Percentiles rank a stretch among this genome's conserved stretches.
Evolutionary conservation across 2,888 invertebrate genomes (phyloP).

Genomic region (Andrena praecox): DNA sequence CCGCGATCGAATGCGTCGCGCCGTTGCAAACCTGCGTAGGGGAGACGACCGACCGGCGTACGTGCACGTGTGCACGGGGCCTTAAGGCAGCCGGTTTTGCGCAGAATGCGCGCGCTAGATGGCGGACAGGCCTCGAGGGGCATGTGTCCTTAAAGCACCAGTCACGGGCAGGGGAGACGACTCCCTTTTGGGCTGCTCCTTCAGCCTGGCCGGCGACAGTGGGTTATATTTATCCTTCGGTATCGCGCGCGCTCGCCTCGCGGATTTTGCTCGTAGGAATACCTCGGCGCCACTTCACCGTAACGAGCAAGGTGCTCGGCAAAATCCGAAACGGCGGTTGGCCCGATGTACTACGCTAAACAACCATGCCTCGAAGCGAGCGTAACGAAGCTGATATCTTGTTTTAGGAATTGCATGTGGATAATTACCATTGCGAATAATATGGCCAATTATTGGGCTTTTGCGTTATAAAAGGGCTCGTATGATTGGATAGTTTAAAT

Average conservation of each 20-base stretch:
- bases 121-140: slow-evolving; percentile 25
- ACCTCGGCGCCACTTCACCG: slow-evolving; percentile 24
- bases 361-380: background rate
- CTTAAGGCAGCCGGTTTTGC: slow-evolving; percentile 47
- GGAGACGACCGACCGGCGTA: slow-evolving; percentile 38
- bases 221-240: slow-evolving; percentile 60
- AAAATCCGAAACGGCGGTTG: background rate
- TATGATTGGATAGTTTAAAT: background rate
- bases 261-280: slow-evolving; percentile 40
- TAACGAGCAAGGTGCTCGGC: slow-evolving; percentile 3
- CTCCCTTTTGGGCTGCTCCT: slow-evolving; percentile 30
- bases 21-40: slow-evolving; percentile 41
- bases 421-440: background rate
- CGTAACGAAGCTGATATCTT: background rate
- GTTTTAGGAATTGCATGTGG: background rate
- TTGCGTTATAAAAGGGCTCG: background rate
- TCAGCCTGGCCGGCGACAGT: slow-evolving; percentile 37
- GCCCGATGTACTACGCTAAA: background rate
- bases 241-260: slow-evolving; percentile 8
- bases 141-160: slow-evolving; percentile 36
- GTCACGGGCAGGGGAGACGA: slow-evolving; percentile 21
- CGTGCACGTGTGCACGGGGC: slow-evolving; percentile 45
- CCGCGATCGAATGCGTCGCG: slow-evolving; percentile 46
- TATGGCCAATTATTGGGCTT: background rate
- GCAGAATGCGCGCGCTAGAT: slow-evolving; percentile 20